phyloP scores from a whole-genome alignment of 2,888 invertebrate species.

The Selenia dentaria region DNA sequence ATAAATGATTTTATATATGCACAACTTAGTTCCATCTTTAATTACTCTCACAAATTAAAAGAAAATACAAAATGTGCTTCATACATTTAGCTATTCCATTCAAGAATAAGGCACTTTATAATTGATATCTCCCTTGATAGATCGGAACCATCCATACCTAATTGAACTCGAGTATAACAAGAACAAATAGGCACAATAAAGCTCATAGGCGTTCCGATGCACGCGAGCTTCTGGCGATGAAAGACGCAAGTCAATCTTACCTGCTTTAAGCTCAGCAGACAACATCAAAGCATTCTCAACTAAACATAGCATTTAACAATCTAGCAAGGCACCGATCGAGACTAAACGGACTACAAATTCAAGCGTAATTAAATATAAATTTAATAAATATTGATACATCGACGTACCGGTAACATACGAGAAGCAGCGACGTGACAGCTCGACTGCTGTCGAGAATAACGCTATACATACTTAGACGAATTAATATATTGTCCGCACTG shows the following conservation, averaged over 20 bases:
- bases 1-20: too few species aligned
- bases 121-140: background rate
- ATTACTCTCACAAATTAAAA: too few species aligned
- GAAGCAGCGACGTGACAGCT: conserved; percentile 26
- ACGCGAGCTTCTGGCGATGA: conserved; percentile 13
- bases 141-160: background rate
- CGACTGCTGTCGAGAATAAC: conserved; percentile 17
- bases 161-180: conserved; percentile 1
- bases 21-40: too few species aligned
- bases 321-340: conserved; percentile 61
- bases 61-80: too few species aligned
- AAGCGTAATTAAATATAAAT: conserved; percentile 64
- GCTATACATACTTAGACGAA: conserved; percentile 51
- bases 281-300: conserved; percentile 33
- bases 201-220: conserved; percentile 8
- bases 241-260: conserved; percentile 15
- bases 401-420: conserved; percentile 37
- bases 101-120: conserved; percentile 5
- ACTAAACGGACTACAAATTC: conserved; percentile 63
- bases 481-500: conserved; percentile 61
- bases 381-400: conserved; percentile 58
- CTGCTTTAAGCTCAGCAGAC: conserved; percentile 15
- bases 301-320: conserved; percentile 40
- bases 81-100: too few species aligned
- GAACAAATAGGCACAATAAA: conserved; percentile 4